These are phyloP conservation scores for Drosophila fulvimacula DNA, from an alignment of 2,888 invertebrate genomes.

Conservation along the genomic window DNA sequence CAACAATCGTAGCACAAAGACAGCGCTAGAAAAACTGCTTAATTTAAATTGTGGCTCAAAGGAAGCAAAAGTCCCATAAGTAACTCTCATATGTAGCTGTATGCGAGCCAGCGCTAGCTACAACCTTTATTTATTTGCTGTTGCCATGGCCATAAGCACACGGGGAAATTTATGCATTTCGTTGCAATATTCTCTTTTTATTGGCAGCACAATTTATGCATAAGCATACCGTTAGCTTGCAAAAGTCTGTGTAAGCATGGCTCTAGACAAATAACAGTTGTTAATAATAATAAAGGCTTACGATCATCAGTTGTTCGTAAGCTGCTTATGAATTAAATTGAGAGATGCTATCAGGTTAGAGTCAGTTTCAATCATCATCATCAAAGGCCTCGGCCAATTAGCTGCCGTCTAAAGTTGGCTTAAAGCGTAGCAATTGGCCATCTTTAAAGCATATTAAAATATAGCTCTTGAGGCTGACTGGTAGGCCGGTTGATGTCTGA, in stretches of 20 bases:
- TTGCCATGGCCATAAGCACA: conserved; percentile 60
- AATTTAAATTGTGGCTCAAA: conserved; percentile 56
- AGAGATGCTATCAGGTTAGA: neutral
- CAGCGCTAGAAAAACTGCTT: conserved; percentile 53
- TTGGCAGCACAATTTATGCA: conserved; percentile 65
- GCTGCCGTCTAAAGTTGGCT: neutral
- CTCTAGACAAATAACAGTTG: neutral
- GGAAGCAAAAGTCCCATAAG: conserved; percentile 34
- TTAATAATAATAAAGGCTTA: neutral
- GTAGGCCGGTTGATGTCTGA: neutral
- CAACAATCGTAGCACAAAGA: conserved; percentile 40
- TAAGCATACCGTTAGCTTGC: neutral
- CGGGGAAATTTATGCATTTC: conserved; percentile 67
- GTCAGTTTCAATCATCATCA: too few species aligned
- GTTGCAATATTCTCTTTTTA: conserved; percentile 51
- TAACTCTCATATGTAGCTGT: conserved; percentile 20
- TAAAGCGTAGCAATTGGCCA: too few species aligned
- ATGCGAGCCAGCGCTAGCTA: neutral
- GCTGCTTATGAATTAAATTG: neutral
- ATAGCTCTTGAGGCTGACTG: neutral
- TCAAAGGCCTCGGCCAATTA: neutral
- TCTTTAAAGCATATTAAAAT: neutral
- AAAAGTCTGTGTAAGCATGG: neutral
- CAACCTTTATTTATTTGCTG: conserved; percentile 48
- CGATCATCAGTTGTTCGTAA: neutral